Evolutionary conservation across 2,888 invertebrate genomes (phyloP), one percentile per base, ranked within the genome.

Genomic region (Neoscelio sp.): DNA sequence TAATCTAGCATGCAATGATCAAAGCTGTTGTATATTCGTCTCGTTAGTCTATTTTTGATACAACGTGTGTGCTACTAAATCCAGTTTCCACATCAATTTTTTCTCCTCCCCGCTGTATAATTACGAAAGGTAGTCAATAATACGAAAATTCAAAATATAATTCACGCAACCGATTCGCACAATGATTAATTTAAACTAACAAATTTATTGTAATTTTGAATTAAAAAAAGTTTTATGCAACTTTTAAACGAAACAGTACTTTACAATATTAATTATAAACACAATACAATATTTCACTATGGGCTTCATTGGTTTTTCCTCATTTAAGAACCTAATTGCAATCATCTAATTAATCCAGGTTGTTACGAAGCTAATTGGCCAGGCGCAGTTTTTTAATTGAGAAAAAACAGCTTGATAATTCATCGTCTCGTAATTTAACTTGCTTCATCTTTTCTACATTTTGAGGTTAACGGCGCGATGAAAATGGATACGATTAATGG

Each of bases 1-100:
- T 74, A 64, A 74, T 74, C 65, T 65, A 56, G 58, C 74, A 58
- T 74, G 58, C 38, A 74, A 5, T 48, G 74, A 74, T 74, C 74
- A 74, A 74, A 74, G 74, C 54, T 5, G 56, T 33, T 60, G 26
- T 75, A 52, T 75, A 75, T 75, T 75, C 44, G 74, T 75, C 58
- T 75, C 42, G 58, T 67, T 65, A 60, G 54, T 65, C 64, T 73
- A 73, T 73, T 73, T 64, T 64, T 73, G 64, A 73, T 20, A 18
- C 64, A 40, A 13, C 56, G 38, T 20, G 48, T 48, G 30, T 40
- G 64, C 28, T 64, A 35, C 38, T 56, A 40, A 50, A 73, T 35
- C 44, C 23, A 58, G 48, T 75, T 75, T 52, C 10, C 58, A 20
- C 74, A 13, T 48, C 48, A 28, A 50, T 48, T 65, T 74, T 54